Percentiles rank a stretch among this genome's conserved stretches.
phyloP scores from a whole-genome alignment of 2,888 invertebrate genomes.

The Harpalus rufipes region DNA sequence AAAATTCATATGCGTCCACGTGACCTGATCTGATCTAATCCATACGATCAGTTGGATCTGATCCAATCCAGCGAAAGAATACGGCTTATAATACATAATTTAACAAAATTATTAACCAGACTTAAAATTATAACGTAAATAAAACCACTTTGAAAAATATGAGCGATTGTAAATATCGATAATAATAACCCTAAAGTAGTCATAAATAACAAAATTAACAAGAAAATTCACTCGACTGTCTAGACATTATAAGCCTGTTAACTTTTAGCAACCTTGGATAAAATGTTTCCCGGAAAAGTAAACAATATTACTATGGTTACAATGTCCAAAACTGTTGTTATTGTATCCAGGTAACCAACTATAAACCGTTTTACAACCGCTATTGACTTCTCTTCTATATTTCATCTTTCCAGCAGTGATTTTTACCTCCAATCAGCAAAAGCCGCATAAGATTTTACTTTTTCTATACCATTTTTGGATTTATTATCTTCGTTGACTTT shows the following conservation, averaged over 20 bases:
- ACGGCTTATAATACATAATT: too few species aligned
- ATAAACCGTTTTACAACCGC: constrained; percentile 70
- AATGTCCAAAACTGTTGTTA: constrained; percentile 20
- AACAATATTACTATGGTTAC: constrained; percentile 10
- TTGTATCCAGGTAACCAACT: constrained; percentile 59
- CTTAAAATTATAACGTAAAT: too few species aligned
- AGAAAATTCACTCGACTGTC: not conserved
- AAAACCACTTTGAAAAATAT: not conserved
- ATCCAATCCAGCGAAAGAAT: too few species aligned
- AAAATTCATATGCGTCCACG: too few species aligned
- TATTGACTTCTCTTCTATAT: constrained; percentile 69
- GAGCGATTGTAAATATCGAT: not conserved
- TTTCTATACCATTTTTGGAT: constrained; percentile 8
- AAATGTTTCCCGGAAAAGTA: constrained; percentile 11
- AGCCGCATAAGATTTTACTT: constrained; percentile 36
- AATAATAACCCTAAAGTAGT: not conserved
- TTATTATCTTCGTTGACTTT: constrained; percentile 51
- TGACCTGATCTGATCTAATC: too few species aligned
- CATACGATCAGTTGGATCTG: too few species aligned
- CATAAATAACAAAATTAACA: not conserved
- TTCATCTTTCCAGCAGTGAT: constrained; percentile 68
- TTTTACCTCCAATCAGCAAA: constrained; percentile 57
- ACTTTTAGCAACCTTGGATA: not conserved
- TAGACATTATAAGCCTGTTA: constrained; percentile 6
- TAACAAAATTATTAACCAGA: too few species aligned